phyloP scores from a whole-genome alignment of 2,797 vertebrate genomes.

The Crenichthys baileyi region DNA sequence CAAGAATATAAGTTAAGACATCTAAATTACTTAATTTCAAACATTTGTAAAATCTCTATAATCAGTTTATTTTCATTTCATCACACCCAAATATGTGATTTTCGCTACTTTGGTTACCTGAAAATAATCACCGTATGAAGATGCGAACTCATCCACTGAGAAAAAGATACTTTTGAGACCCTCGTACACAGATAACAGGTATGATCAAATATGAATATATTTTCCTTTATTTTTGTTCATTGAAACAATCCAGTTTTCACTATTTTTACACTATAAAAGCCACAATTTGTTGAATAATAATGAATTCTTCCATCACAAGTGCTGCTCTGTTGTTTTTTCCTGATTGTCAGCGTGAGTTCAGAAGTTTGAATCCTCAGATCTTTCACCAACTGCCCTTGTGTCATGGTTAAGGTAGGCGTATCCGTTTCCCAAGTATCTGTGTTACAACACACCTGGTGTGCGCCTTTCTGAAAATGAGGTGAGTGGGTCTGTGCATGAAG shows the following conservation, averaged over 20 bases:
- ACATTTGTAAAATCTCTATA: too few species aligned
- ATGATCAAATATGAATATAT: conserved; percentile 22
- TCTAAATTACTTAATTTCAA: too few species aligned
- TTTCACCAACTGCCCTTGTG: conserved; percentile 27
- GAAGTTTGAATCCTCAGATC: conserved; percentile 3
- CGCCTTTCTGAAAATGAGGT: conserved; percentile 46
- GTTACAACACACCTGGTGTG: conserved; percentile 20
- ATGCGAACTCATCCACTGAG: neutral
- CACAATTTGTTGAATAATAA: conserved; percentile 24
- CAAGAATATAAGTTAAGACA: too few species aligned
- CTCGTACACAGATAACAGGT: neutral
- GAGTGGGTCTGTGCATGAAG: conserved; percentile 54
- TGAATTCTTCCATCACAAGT: conserved; percentile 25
- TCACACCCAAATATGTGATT: too few species aligned
- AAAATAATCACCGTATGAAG: neutral
- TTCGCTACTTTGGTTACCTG: too few species aligned
- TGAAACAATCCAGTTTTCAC: conserved; percentile 1
- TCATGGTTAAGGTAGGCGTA: conserved; percentile 38
- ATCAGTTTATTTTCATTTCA: too few species aligned
- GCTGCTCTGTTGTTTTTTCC: conserved; percentile 44
- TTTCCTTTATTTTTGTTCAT: conserved; percentile 27
- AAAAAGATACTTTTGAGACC: neutral
- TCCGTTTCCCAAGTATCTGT: conserved; percentile 15
- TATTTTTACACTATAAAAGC: conserved; percentile 37
- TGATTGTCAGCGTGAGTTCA: conserved; percentile 56